These are phyloP conservation scores for Onychostruthus taczanowskii DNA, from an alignment of 2,113 vertebrate genomes.

Conservation along the genomic window DNA sequence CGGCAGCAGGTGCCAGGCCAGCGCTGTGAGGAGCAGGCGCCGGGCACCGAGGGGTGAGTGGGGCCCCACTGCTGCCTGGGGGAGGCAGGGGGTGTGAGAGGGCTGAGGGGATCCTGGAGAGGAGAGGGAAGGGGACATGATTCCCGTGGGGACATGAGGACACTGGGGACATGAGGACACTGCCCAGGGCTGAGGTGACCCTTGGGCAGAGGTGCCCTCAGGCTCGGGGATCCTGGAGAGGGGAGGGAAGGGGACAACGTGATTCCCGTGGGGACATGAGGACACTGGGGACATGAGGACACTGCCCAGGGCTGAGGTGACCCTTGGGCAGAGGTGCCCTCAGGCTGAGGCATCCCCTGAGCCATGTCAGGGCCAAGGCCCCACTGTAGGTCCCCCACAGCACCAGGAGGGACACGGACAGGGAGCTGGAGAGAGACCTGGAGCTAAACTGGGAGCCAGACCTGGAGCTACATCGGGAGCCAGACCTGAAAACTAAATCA, in stretches of 20 bases:
- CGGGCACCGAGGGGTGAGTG: neutral
- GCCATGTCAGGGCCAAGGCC: neutral
- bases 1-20: neutral
- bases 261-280: too few species aligned
- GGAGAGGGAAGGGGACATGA: neutral
- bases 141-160: too few species aligned
- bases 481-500: neutral
- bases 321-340: neutral
- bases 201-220: neutral
- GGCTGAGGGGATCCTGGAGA: neutral
- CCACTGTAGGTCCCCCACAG: neutral
- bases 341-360: neutral
- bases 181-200: neutral
- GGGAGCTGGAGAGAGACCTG: neutral
- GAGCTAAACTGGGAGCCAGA: neutral
- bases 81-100: too few species aligned
- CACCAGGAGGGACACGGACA: neutral
- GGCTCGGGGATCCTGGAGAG: too few species aligned
- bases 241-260: neutral
- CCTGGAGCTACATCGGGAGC: too few species aligned
- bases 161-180: too few species aligned
- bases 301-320: neutral
- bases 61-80: neutral
- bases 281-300: too few species aligned
- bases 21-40: accelerated